phyloP scores from a whole-genome alignment of 64 coral and sea anemone species.

The Pocillopora verrucosa region DNA sequence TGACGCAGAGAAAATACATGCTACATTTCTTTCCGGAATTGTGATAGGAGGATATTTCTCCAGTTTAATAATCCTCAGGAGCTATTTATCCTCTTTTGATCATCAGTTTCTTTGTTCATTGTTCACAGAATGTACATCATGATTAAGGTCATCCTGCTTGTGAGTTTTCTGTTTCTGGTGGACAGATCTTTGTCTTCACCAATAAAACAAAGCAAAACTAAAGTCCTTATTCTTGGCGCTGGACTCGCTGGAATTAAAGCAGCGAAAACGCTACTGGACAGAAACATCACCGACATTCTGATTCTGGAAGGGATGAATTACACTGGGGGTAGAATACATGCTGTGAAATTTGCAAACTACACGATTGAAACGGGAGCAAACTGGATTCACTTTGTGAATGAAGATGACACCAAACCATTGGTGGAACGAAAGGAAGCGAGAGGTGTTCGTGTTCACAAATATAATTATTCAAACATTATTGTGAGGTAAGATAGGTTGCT shows the following conservation, averaged over 20 bases:
- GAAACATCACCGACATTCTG: slow-evolving; percentile 52
- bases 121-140: background rate
- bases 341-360: slow-evolving; percentile 33
- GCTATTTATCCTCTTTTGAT: background rate
- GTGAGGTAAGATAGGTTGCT: slow-evolving; percentile 53
- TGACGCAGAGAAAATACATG: no score
- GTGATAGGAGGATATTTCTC: background rate
- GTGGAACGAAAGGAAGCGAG: slow-evolving; percentile 49
- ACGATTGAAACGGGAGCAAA: slow-evolving; percentile 80
- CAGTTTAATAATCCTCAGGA: background rate
- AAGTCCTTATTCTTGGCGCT: slow-evolving; percentile 59
- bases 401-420: slow-evolving; percentile 49
- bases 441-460: slow-evolving; percentile 4
- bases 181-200: slow-evolving; percentile 2
- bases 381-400: slow-evolving; percentile 74
- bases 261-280: slow-evolving; percentile 55
- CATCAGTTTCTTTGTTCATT: background rate
- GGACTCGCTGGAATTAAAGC: slow-evolving; percentile 57
- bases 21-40: no score
- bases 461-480: slow-evolving; percentile 46
- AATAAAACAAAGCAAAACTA: background rate
- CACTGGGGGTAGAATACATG: slow-evolving; percentile 59
- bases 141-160: background rate
- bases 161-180: background rate
- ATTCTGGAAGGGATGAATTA: slow-evolving; percentile 54